A percentile compares a stretch with the other conserved stretches of the same genome.
phyloP scores from a whole-genome alignment of 1,140 invertebrate species.

The Nephila pilipes region DNA sequence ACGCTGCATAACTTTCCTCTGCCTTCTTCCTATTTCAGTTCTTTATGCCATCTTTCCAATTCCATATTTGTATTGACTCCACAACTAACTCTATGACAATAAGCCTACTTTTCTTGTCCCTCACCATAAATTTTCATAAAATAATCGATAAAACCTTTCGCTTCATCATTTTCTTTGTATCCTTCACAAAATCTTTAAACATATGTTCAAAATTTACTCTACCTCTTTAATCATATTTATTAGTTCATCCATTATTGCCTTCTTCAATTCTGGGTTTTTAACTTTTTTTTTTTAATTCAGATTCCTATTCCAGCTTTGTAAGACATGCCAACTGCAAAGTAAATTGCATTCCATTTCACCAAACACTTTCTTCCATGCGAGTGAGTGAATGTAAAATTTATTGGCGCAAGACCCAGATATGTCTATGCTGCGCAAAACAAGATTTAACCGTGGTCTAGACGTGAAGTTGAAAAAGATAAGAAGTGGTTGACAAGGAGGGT shows the following conservation, averaged over 20 bases:
- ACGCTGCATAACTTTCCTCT: not conserved
- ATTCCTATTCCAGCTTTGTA: no score
- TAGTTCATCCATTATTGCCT: not conserved
- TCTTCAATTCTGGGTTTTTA: not conserved
- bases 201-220: not conserved
- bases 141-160: not conserved
- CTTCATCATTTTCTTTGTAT: not conserved
- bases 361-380: constrained; percentile 13
- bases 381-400: no score
- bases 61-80: not conserved
- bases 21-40: not conserved
- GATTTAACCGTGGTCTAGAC: no score
- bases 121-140: not conserved
- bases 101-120: not conserved
- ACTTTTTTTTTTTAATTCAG: not conserved
- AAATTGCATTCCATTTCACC: not conserved
- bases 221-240: not conserved
- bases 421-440: no score
- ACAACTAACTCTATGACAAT: not conserved
- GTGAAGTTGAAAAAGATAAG: no score
- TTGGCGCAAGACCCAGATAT: no score
- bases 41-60: not conserved
- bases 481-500: no score
- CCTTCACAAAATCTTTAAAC: not conserved
- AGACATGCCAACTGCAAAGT: no score